A percentile compares a stretch with the other conserved stretches of the same genome.
phyloP scores from a whole-genome alignment of 2,113 vertebrate species.

The Sinocyclocheilus grahami region DNA sequence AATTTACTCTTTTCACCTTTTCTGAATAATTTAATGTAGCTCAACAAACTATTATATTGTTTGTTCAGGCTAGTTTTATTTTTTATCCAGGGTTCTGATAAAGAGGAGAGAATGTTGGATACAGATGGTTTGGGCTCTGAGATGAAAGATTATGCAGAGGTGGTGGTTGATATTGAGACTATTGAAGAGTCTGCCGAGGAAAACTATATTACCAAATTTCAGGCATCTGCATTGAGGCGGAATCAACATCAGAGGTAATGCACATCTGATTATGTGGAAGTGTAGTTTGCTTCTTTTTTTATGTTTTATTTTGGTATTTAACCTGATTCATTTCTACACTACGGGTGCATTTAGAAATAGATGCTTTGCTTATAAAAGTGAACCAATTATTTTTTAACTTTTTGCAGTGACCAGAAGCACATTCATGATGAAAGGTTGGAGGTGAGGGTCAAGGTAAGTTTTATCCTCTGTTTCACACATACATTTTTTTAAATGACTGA shows the following conservation, averaged over 20 bases:
- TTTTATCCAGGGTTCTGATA: slow-evolving; percentile 35
- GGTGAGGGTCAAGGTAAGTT: background rate
- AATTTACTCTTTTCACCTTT: background rate
- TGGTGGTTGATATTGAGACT: slow-evolving; percentile 54
- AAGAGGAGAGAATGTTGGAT: background rate
- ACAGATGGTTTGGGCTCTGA: background rate
- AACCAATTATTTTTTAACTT: background rate
- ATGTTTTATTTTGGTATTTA: background rate
- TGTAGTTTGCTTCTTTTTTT: background rate
- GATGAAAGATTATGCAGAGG: slow-evolving; percentile 4
- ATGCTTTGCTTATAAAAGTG: background rate
- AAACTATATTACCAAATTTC: background rate
- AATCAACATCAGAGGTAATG: background rate
- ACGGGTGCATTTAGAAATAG: background rate
- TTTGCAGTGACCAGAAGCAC: background rate
- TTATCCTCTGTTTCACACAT: background rate
- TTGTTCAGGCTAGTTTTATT: background rate
- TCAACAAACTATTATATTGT: background rate
- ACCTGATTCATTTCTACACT: background rate
- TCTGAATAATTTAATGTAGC: background rate
- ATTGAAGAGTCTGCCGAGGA: slow-evolving; percentile 38
- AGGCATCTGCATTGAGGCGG: background rate
- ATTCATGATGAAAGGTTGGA: background rate
- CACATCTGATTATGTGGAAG: background rate
- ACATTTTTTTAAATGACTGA: background rate